phyloP scores from a whole-genome alignment of 2,797 vertebrate species.

The Neopelma chrysocephalum region DNA sequence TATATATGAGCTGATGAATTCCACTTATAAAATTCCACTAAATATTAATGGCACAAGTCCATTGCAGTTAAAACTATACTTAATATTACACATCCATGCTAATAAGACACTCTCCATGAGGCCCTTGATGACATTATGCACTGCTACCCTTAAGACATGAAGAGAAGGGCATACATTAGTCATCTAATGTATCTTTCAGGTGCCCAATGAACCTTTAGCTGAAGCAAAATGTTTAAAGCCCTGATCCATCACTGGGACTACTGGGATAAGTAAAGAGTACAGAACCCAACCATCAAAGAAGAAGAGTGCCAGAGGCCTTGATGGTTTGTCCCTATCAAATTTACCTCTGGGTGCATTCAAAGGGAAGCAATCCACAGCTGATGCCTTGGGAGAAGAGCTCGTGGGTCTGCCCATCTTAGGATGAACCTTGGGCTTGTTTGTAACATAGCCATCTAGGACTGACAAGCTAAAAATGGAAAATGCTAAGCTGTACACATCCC shows the following conservation, averaged over 20 bases:
- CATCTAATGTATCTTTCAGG: not conserved
- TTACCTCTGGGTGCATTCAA: not conserved
- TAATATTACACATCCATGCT: not conserved
- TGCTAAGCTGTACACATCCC: not conserved
- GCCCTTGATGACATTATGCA: not conserved
- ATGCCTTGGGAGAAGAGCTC: not conserved
- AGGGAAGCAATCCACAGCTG: not conserved
- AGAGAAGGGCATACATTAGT: not conserved
- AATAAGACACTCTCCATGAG: not conserved
- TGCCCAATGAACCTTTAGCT: not conserved
- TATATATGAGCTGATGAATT: not conserved
- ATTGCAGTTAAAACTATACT: not conserved
- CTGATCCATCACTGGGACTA: not conserved
- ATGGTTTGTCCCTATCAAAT: not conserved
- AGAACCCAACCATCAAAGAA: not conserved
- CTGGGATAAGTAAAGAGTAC: not conserved
- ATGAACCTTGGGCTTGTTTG: not conserved
- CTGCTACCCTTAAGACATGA: not conserved
- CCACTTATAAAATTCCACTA: not conserved
- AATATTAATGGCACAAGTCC: not conserved
- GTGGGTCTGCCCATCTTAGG: not conserved
- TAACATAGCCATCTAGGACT: not conserved
- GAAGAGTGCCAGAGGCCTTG: not conserved
- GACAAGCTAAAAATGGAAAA: not conserved
- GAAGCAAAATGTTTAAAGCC: constrained; percentile 7